A percentile compares a stretch with the other conserved stretches of the same genome.
These are phyloP conservation scores for Piliocolobus tephrosceles DNA, from an alignment of 2,113 vertebrate species.

Conservation along the genomic window DNA sequence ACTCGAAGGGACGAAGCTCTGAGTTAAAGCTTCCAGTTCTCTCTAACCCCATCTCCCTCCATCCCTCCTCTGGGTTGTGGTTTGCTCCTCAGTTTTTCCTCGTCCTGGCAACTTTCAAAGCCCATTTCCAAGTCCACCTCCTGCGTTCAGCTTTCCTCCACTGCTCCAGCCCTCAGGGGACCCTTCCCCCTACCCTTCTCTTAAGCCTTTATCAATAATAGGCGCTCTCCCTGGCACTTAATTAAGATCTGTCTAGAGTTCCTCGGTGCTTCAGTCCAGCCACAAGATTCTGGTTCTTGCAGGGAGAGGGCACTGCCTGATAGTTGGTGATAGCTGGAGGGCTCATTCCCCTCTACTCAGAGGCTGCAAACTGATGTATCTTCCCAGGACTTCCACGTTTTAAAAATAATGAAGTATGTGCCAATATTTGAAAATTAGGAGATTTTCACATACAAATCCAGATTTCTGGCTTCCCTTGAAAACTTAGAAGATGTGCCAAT, in stretches of 20 bases:
- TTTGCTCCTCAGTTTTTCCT: background rate
- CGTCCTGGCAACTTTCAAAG: background rate
- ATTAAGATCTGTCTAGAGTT: conserved; percentile 16
- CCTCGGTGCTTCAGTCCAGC: background rate
- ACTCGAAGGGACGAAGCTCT: background rate
- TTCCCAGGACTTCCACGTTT: background rate
- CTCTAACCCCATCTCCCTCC: background rate
- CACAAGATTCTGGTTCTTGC: background rate
- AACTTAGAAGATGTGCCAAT: background rate
- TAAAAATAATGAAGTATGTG: background rate
- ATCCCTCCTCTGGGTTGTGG: background rate
- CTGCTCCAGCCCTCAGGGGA: background rate
- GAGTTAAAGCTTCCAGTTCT: background rate
- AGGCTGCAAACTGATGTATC: background rate
- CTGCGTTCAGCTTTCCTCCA: background rate
- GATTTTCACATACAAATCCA: background rate
- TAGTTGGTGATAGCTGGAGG: background rate
- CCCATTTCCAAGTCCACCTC: background rate
- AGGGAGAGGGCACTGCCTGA: background rate
- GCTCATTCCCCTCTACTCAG: background rate
- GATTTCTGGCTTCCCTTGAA: conserved; percentile 17
- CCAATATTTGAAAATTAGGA: conserved; percentile 9
- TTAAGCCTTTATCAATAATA: background rate
- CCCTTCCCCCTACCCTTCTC: background rate
- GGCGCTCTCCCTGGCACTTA: background rate